Percentiles rank a stretch among this genome's conserved stretches.
These are phyloP conservation scores for Phrynosoma blainvillii DNA, from an alignment of 2,113 vertebrate genomes.

Conservation along the genomic window DNA sequence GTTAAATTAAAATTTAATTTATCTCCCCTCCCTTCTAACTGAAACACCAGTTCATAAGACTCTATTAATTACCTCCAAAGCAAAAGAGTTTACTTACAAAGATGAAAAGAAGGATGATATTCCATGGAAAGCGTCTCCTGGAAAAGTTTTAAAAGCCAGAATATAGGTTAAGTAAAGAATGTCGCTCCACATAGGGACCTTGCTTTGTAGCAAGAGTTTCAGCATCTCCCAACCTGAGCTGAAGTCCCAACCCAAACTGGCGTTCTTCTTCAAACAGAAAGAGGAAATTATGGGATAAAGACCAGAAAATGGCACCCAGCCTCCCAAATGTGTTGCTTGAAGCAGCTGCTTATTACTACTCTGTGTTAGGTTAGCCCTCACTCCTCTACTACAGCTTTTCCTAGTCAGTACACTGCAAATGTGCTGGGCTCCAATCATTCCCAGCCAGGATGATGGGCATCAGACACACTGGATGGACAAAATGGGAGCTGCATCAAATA, in stretches of 20 bases:
- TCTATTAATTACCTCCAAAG: neutral
- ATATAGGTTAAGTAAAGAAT: accelerated
- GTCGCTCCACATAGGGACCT: neutral
- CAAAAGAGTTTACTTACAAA: conserved; percentile 84
- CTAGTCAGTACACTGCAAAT: too few species aligned
- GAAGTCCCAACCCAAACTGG: neutral
- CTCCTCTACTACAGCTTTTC: neutral
- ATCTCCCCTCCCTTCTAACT: neutral
- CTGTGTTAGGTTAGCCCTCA: neutral
- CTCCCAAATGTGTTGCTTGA: neutral
- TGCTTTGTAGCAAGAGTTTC: neutral
- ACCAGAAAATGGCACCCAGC: neutral
- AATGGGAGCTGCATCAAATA: neutral
- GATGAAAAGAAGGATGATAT: conserved; percentile 87
- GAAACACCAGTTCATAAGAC: neutral
- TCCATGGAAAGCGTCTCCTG: conserved; percentile 95
- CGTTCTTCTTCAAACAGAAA: neutral
- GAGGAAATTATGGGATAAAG: neutral
- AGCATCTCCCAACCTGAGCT: neutral
- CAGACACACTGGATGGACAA: neutral
- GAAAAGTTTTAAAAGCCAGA: accelerated
- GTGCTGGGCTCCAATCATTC: neutral
- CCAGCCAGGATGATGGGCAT: neutral
- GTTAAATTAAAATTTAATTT: neutral
- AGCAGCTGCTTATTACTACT: neutral